phyloP scores from a whole-genome alignment of 1,140 invertebrate species.

The Drosophila lini region DNA sequence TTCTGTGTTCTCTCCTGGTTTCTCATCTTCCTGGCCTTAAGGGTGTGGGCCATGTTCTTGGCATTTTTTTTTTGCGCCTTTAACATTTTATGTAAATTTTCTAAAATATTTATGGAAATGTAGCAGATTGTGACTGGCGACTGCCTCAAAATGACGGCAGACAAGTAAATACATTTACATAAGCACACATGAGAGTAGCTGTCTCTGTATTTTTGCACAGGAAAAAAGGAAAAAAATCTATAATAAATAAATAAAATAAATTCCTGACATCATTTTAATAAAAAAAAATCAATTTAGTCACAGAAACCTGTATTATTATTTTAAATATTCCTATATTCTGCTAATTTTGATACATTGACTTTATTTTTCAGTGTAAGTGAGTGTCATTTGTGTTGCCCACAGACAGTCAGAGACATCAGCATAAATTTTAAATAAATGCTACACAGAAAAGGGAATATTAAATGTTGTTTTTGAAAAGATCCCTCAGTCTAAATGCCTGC shows the following conservation, averaged over 20 bases:
- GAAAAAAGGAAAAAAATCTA: background rate
- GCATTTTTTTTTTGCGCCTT: slow-evolving; percentile 30
- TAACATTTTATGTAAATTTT: slow-evolving; percentile 81
- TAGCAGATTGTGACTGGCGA: slow-evolving; percentile 76
- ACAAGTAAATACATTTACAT: slow-evolving; percentile 77
- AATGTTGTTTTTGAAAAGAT: slow-evolving; percentile 58
- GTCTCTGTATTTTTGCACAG: background rate
- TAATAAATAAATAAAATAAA: background rate
- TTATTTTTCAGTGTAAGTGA: slow-evolving; percentile 2
- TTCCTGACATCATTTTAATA: too few species aligned
- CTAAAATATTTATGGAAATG: slow-evolving; percentile 82
- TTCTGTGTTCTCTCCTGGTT: slow-evolving; percentile 17
- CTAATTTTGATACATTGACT: background rate
- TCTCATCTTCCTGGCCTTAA: slow-evolving; percentile 18
- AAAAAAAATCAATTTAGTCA: too few species aligned
- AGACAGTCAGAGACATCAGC: slow-evolving; percentile 75
- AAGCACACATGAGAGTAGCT: slow-evolving; percentile 43
- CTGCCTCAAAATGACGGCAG: slow-evolving; percentile 77
- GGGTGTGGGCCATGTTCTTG: slow-evolving; percentile 16
- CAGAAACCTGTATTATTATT: too few species aligned
- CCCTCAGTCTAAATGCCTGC: slow-evolving; percentile 38
- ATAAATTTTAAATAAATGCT: slow-evolving; percentile 81
- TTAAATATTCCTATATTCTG: background rate
- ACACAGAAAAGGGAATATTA: slow-evolving; percentile 74
- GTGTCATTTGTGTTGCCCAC: slow-evolving; percentile 38